Evolutionary conservation across 2,113 vertebrate genomes (phyloP).

Genomic region (Prochilodus magdalenae): DNA sequence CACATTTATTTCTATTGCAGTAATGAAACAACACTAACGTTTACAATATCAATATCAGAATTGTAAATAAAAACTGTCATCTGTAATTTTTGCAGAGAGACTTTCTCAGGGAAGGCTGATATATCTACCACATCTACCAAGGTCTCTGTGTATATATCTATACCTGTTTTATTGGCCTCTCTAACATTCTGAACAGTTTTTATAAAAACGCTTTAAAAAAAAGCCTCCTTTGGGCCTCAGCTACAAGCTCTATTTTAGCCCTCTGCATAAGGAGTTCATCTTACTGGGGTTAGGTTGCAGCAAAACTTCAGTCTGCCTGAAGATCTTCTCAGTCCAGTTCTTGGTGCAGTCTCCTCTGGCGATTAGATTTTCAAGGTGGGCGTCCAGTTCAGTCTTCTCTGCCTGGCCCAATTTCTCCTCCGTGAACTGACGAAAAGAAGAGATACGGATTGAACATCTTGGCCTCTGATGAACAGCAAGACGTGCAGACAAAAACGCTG

Average conservation of each 20-base stretch:
- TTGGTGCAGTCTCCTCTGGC: slow-evolving; percentile 91
- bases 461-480: background rate
- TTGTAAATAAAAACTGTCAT: too few relatives aligned
- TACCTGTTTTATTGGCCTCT: background rate
- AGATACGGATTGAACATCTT: background rate
- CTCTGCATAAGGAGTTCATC: background rate
- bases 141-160: background rate
- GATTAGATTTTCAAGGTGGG: slow-evolving; percentile 90
- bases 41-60: too few relatives aligned
- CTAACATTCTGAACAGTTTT: background rate
- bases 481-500: background rate
- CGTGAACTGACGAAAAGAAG: slow-evolving; percentile 82
- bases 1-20: too few relatives aligned
- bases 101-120: too few relatives aligned
- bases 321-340: slow-evolving; percentile 93
- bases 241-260: background rate
- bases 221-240: background rate
- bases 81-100: too few relatives aligned
- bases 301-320: slow-evolving; percentile 94
- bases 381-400: slow-evolving; percentile 92
- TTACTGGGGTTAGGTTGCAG: slow-evolving; percentile 95
- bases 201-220: background rate
- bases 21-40: too few relatives aligned
- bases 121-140: too few relatives aligned
- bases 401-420: slow-evolving; percentile 94